A percentile compares a stretch with the other conserved stretches of the same genome.
These are phyloP conservation scores for Leucozona laternaria DNA, from an alignment of 2,888 invertebrate genomes.

Conservation along the genomic window DNA sequence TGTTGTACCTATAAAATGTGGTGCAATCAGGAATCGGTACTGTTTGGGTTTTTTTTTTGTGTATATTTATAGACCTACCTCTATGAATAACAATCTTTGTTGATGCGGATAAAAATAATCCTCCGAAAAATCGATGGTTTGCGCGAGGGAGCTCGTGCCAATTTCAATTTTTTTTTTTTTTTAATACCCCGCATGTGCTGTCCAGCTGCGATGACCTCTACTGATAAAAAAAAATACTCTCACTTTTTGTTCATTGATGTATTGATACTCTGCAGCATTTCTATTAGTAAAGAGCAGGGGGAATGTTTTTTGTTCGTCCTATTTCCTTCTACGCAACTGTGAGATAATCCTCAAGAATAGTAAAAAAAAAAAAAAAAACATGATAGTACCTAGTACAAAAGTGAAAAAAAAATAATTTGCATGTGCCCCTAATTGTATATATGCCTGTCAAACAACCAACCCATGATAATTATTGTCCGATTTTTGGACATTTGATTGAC, in stretches of 20 bases:
- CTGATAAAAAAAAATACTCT: constrained; percentile 64
- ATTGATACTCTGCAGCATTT: constrained; percentile 26
- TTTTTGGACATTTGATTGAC: constrained; percentile 82
- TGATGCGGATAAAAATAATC: constrained; percentile 66
- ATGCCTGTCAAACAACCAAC: constrained; percentile 70
- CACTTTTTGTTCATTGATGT: constrained; percentile 71
- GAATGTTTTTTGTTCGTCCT: neutral
- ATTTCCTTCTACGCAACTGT: constrained; percentile 29
- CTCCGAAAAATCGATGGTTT: constrained; percentile 39
- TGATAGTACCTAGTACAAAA: constrained; percentile 47
- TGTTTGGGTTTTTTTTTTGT: constrained; percentile 64
- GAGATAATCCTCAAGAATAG: constrained; percentile 62
- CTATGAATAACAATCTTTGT: constrained; percentile 45
- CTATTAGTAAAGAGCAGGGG: constrained; percentile 38
- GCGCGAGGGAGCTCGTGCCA: constrained; percentile 70
- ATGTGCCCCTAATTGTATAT: constrained; percentile 73
- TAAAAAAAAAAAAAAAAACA: constrained; percentile 56
- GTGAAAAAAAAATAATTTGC: constrained; percentile 67
- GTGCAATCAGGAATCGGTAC: constrained; percentile 35
- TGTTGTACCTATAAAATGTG: constrained; percentile 38
- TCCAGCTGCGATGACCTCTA: constrained; percentile 75
- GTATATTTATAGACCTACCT: neutral
- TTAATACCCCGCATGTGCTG: constrained; percentile 52
- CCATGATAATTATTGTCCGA: constrained; percentile 64
- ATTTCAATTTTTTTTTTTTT: constrained; percentile 37